These are phyloP conservation scores for Gasterosteus aculeatus DNA, from an alignment of 2,113 vertebrate genomes.

Conservation along the genomic window DNA sequence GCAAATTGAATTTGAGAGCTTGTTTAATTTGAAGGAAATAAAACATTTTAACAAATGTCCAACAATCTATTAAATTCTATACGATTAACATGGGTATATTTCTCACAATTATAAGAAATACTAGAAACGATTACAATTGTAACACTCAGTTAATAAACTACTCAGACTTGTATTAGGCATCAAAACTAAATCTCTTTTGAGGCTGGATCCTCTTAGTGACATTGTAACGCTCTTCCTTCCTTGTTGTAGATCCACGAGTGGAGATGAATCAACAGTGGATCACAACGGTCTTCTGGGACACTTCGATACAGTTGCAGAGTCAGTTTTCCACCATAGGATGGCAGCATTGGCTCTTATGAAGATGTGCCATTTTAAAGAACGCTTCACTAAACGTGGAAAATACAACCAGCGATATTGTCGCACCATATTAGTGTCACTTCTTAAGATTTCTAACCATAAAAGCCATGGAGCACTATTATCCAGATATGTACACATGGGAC, in stretches of 20 bases:
- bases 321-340: constrained; percentile 7
- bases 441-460: background rate
- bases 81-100: background rate
- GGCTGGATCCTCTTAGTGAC: background rate
- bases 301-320: background rate
- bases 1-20: too few relatives aligned
- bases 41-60: too few relatives aligned
- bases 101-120: background rate
- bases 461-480: background rate
- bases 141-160: too few relatives aligned
- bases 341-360: background rate
- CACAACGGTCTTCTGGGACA: background rate
- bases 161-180: background rate
- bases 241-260: background rate
- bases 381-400: background rate
- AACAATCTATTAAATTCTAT: background rate
- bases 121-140: too few relatives aligned
- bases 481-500: background rate
- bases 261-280: background rate
- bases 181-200: background rate
- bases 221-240: too few relatives aligned
- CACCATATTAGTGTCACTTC: constrained; percentile 3
- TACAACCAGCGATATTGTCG: background rate
- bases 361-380: background rate
- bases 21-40: too few relatives aligned